Evolutionary conservation across 1,140 invertebrate species (phyloP).

Genomic region (Drosophila asahinai): DNA sequence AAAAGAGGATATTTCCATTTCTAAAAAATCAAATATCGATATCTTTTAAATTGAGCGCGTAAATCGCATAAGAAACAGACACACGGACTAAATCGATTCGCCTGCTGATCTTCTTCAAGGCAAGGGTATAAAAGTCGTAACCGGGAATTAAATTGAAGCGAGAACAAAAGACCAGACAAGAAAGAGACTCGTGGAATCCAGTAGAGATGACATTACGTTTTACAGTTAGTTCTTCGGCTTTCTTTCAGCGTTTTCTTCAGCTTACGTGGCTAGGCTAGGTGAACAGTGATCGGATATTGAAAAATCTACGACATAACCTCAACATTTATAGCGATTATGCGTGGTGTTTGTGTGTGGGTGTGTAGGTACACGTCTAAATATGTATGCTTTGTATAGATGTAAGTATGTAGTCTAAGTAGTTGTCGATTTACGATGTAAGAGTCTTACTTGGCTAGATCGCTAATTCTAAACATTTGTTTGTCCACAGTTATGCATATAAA

Average conservation of each 20-base stretch:
- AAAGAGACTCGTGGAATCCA: slow-evolving; percentile 32
- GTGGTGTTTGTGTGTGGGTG: slow-evolving; percentile 12
- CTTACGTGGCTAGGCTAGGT: slow-evolving; percentile 61
- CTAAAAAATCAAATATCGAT: background rate
- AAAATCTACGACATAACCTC: slow-evolving; percentile 76
- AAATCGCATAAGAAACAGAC: background rate
- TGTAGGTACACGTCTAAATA: slow-evolving; percentile 22
- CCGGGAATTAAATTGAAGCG: slow-evolving; percentile 1
- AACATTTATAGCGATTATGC: slow-evolving; percentile 66
- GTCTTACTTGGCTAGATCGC: slow-evolving; percentile 39
- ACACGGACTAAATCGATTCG: slow-evolving; percentile 9
- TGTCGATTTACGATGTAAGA: slow-evolving; percentile 44
- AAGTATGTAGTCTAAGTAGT: slow-evolving; percentile 38
- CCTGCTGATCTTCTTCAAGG: background rate
- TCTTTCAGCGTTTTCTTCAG: slow-evolving; percentile 7
- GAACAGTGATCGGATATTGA: slow-evolving; percentile 75
- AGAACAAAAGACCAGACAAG: slow-evolving; percentile 1
- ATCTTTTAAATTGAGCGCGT: background rate
- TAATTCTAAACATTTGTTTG: slow-evolving; percentile 52
- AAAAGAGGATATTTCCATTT: no score
- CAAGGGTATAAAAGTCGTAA: background rate
- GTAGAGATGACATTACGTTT: slow-evolving; percentile 34
- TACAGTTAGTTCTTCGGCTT: slow-evolving; percentile 27
- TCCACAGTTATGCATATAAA: slow-evolving; percentile 55
- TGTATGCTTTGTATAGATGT: slow-evolving; percentile 24